Conservation (phyloP, 2,113 vertebrate species). For the Macrotus californicus region DNA sequence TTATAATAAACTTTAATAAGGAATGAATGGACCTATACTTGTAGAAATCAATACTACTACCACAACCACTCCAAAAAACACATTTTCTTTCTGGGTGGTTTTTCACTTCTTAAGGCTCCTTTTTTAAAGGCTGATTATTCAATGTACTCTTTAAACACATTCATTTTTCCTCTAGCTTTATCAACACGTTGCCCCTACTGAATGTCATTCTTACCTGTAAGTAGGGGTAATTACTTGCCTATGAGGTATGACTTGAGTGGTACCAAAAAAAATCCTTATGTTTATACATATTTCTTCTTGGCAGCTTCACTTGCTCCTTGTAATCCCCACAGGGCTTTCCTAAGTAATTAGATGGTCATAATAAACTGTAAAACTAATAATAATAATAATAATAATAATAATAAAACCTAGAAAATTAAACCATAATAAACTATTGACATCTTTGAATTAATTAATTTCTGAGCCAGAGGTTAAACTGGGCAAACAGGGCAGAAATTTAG, state of each 20-base stretch:
- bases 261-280: neutral
- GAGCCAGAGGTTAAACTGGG: slow-evolving; percentile 29
- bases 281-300: neutral
- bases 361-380: slow-evolving; percentile 13
- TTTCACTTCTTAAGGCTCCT: neutral
- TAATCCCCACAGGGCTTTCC: slow-evolving; percentile 13
- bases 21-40: neutral
- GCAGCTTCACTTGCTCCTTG: neutral
- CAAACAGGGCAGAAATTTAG: slow-evolving; percentile 9
- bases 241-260: neutral
- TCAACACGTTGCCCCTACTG: neutral
- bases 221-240: neutral
- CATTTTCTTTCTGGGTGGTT: neutral
- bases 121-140: neutral
- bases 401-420: slow-evolving; percentile 40
- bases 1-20: neutral
- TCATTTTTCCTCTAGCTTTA: neutral
- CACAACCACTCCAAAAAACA: neutral
- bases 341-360: slow-evolving; percentile 24
- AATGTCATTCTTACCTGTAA: neutral
- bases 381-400: neutral
- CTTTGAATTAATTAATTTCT: slow-evolving; percentile 52
- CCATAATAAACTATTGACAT: slow-evolving; percentile 26
- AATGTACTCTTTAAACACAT: neutral
- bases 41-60: neutral